A percentile compares a stretch with the other conserved stretches of the same genome.
Conservation (phyloP, 2,888 invertebrate species). For the Trachelus stipa region DNA sequence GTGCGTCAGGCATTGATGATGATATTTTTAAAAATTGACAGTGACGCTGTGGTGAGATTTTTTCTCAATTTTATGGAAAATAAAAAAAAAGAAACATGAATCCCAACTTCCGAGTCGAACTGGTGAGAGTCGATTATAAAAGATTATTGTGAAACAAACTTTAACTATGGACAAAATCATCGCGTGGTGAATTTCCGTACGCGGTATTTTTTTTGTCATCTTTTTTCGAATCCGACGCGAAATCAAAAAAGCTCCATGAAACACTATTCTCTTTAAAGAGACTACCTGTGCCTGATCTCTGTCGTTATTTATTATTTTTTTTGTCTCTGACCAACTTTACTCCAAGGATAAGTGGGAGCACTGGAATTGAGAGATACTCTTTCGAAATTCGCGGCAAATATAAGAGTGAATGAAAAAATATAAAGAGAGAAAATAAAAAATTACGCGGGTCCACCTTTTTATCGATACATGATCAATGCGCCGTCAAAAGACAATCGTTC, state of each 20-base stretch:
- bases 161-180: not conserved
- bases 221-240: not conserved
- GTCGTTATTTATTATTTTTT: conserved; percentile 39
- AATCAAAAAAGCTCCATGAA: conserved; percentile 24
- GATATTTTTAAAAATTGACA: not conserved
- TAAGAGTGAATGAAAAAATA: not conserved
- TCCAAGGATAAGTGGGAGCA: not conserved
- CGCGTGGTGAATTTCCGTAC: not conserved
- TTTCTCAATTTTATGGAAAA: not conserved
- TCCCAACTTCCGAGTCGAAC: not conserved
- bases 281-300: conserved; percentile 60
- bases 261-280: conserved; percentile 32
- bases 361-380: conserved; percentile 4
- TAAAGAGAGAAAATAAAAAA: not conserved
- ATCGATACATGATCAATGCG: not conserved
- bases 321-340: conserved; percentile 24
- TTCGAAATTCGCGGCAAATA: conserved; percentile 12
- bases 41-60: not conserved
- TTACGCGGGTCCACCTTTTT: not conserved
- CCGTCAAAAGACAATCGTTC: not conserved
- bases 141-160: not conserved
- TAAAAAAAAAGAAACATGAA: not conserved
- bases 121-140: not conserved
- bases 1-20: not conserved
- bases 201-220: not conserved